phyloP scores from a whole-genome alignment of 2,888 invertebrate genomes.

The Corbicula japonica region DNA sequence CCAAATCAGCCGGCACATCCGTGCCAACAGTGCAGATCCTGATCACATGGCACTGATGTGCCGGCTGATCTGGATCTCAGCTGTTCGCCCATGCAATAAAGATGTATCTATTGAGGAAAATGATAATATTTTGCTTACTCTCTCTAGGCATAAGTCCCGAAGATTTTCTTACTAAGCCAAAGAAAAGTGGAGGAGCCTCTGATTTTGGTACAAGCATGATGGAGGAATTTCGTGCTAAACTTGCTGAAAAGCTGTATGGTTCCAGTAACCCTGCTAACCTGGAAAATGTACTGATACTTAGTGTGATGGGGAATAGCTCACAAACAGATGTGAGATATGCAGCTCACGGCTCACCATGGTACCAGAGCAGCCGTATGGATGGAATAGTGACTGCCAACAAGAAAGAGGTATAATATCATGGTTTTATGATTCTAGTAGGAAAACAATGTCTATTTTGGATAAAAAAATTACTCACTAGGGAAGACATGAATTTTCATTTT shows the following conservation, averaged over 20 bases:
- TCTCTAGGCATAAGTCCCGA: slow-evolving; percentile 95
- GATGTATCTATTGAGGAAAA: too few species aligned
- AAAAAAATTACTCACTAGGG: too few species aligned
- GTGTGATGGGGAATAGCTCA: slow-evolving; percentile 92
- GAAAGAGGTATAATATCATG: slow-evolving; percentile 78
- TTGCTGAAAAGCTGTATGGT: slow-evolving; percentile 94
- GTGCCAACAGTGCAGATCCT: too few species aligned
- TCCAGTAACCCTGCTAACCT: slow-evolving; percentile 88
- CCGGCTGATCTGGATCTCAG: too few species aligned
- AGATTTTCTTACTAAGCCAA: slow-evolving; percentile 91
- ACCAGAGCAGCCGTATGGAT: slow-evolving; percentile 96
- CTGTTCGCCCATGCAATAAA: too few species aligned
- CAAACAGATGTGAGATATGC: slow-evolving; percentile 96
- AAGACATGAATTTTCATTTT: too few species aligned
- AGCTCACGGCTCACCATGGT: slow-evolving; percentile 98
- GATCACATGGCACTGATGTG: too few species aligned
- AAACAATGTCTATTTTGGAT: too few species aligned
- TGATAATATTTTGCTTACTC: too few species aligned
- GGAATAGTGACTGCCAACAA: slow-evolving; percentile 91
- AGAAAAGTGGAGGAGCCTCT: slow-evolving; percentile 39
- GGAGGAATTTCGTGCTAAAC: slow-evolving; percentile 95
- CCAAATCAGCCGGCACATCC: too few species aligned
- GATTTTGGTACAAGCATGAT: slow-evolving; percentile 91
- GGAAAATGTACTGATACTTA: slow-evolving; percentile 98
- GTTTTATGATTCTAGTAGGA: too few species aligned